Percentiles rank a stretch among this genome's conserved stretches.
These are phyloP conservation scores for Megalops cyprinoides DNA, from an alignment of 2,797 vertebrate genomes.

Conservation along the genomic window DNA sequence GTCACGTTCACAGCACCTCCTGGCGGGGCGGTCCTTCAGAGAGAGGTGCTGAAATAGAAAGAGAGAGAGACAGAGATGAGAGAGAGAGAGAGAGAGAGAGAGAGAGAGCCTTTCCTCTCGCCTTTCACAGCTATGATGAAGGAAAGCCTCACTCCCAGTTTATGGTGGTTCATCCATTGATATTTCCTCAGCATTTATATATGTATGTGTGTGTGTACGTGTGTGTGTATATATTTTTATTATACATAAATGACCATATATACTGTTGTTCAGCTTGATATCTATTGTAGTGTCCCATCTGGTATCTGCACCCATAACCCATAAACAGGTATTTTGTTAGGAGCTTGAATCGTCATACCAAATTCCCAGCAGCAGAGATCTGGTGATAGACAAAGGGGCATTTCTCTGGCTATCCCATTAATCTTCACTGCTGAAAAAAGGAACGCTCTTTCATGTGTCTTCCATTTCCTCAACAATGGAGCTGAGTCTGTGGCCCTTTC, in stretches of 20 bases:
- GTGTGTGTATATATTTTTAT: no score
- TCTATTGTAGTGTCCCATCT: no score
- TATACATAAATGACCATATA: no score
- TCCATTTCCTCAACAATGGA: constrained; percentile 7
- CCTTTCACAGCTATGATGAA: no score
- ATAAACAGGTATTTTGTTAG: neutral
- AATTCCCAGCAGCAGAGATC: constrained; percentile 1
- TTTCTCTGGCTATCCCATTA: constrained; percentile 20
- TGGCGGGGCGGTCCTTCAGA: neutral
- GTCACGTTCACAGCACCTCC: neutral
- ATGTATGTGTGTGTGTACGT: no score
- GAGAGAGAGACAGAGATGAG: no score
- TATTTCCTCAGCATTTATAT: no score
- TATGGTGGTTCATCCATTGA: no score
- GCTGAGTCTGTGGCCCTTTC: constrained; percentile 6
- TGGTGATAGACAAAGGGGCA: neutral
- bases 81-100: neutral
- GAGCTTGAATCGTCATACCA: neutral
- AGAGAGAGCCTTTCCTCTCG: neutral
- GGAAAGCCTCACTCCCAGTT: neutral
- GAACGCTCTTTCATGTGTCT: neutral
- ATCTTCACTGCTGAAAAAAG: constrained; percentile 1
- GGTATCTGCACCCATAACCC: neutral
- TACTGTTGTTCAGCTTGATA: no score
- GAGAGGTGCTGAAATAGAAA: neutral